Percentiles rank a stretch among this genome's conserved stretches.
Evolutionary conservation across 1,140 invertebrate species (phyloP).

Genomic region (Pantala flavescens): DNA sequence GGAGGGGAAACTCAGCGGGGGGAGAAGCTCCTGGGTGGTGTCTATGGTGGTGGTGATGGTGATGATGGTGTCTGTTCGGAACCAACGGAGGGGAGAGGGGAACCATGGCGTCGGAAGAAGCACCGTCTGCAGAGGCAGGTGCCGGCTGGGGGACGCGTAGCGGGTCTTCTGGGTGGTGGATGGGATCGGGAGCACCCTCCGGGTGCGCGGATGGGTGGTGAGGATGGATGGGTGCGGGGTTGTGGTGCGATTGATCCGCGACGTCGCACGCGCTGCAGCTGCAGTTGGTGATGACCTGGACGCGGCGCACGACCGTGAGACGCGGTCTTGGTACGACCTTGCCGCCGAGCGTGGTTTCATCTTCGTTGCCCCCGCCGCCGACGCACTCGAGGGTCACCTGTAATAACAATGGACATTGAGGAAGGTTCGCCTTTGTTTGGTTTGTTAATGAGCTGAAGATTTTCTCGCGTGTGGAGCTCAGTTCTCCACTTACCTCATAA

Average conservation of each 20-base stretch:
- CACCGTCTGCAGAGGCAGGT: not conserved
- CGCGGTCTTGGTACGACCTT: not conserved
- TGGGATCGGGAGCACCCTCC: slow-evolving; percentile 25
- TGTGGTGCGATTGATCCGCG: slow-evolving; percentile 28
- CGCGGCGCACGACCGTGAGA: slow-evolving; percentile 24
- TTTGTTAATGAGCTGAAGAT: slow-evolving; percentile 6
- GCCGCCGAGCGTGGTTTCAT: slow-evolving; percentile 29
- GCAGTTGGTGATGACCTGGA: slow-evolving; percentile 53
- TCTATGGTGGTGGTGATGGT: not conserved
- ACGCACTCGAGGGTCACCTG: slow-evolving; percentile 47
- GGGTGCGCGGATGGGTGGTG: slow-evolving; percentile 20
- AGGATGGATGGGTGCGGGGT: slow-evolving; percentile 28
- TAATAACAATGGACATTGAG: slow-evolving; percentile 3
- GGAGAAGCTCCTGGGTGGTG: slow-evolving; percentile 12
- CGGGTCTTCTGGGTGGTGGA: slow-evolving; percentile 20
- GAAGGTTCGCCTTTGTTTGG: not conserved
- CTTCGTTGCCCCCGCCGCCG: slow-evolving; percentile 40
- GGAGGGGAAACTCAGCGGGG: not conserved
- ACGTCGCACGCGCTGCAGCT: slow-evolving; percentile 45
- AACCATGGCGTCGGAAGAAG: not conserved
- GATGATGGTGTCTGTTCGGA: not conserved
- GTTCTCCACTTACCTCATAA: slow-evolving; percentile 13
- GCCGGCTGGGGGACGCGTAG: not conserved
- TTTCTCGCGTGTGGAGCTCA: slow-evolving; percentile 9
- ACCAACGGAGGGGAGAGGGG: not conserved